Percentiles rank a stretch among this genome's conserved stretches.
Conservation (phyloP, 2,113 vertebrate genomes). For the Chauna torquata region DNA sequence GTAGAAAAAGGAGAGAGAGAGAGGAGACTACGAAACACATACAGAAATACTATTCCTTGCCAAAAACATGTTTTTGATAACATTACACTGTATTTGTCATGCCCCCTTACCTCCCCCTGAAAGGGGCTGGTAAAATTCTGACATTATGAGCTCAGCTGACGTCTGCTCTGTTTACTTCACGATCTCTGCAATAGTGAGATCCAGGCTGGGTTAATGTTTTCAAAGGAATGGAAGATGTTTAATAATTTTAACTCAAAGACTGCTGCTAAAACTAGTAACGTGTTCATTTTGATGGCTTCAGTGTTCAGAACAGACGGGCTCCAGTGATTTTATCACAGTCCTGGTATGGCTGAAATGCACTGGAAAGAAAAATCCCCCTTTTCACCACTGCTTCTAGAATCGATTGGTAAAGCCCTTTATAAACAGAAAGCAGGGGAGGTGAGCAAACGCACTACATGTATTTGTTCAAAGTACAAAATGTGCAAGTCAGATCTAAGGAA, state of each 20-base stretch:
- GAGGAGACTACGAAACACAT: background rate
- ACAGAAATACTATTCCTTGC: background rate
- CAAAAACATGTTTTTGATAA: background rate
- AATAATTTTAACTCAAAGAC: conserved; percentile 30
- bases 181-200: background rate
- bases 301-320: conserved; percentile 8
- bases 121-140: background rate
- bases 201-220: background rate
- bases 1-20: background rate
- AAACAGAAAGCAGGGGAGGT: conserved; percentile 24
- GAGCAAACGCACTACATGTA: background rate
- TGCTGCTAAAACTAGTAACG: conserved; percentile 7
- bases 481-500: conserved; percentile 33
- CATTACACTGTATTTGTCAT: background rate
- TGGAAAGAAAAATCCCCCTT: conserved; percentile 5
- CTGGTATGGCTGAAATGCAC: conserved; percentile 13
- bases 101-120: background rate
- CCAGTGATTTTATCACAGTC: background rate
- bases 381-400: background rate
- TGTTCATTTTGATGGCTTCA: conserved; percentile 34
- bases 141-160: background rate
- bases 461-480: conserved; percentile 43
- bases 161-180: background rate
- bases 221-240: background rate
- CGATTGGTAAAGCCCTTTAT: conserved; percentile 18